Conservation (phyloP, 1,140 invertebrate species). For the Cherax quadricarinatus region DNA sequence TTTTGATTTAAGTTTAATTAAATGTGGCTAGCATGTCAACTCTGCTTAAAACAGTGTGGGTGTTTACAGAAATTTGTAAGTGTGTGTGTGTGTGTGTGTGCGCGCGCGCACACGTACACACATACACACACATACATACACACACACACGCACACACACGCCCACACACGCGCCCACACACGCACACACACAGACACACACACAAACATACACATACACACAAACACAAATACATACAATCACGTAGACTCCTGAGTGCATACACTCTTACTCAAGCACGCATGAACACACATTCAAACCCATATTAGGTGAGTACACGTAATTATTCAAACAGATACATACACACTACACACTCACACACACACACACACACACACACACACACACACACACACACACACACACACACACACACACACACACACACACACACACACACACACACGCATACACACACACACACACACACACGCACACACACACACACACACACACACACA, state of each 20-base stretch:
- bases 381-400: not conserved
- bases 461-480: not conserved
- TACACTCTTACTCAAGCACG: not conserved
- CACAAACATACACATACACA: too few species aligned
- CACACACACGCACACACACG: too few species aligned
- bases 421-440: not conserved
- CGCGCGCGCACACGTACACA: too few species aligned
- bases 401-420: not conserved
- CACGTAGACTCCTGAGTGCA: not conserved
- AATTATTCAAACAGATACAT: too few species aligned
- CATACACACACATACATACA: too few species aligned
- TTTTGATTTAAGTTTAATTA: too few species aligned
- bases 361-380: not conserved
- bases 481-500: not conserved
- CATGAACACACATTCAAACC: too few species aligned
- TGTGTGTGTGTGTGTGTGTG: constrained; percentile 3
- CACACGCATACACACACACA: not conserved
- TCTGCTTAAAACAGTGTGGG: not conserved
- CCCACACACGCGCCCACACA: too few species aligned
- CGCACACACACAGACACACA: not conserved
- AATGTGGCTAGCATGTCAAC: too few species aligned
- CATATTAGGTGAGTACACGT: too few species aligned
- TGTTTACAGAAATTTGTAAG: not conserved
- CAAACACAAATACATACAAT: too few species aligned
- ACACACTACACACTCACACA: not conserved